phyloP scores from a whole-genome alignment of 64 coral and sea anemone species.

The Cladopsammia gracilis region DNA sequence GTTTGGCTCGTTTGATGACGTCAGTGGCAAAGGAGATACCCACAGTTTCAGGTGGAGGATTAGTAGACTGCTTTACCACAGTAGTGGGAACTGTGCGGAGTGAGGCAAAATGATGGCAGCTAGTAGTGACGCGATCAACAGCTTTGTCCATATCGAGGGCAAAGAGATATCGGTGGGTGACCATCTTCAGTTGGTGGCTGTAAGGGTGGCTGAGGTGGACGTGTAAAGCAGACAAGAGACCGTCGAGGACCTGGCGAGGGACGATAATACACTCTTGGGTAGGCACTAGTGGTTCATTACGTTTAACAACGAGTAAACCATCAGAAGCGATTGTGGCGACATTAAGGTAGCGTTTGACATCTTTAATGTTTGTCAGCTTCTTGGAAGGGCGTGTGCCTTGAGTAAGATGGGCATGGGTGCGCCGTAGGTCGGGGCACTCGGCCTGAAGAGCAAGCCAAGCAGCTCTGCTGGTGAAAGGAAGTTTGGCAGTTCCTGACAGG shows the following conservation, averaged over 20 bases:
- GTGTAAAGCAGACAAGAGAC: too few species aligned
- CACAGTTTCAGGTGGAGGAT: too few species aligned
- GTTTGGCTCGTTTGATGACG: too few species aligned
- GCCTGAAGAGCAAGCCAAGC: constrained; percentile 25
- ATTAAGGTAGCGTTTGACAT: constrained; percentile 7
- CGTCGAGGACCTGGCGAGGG: too few species aligned
- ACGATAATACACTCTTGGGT: not conserved
- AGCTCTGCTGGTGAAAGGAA: constrained; percentile 19
- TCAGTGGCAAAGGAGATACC: too few species aligned
- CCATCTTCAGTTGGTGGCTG: too few species aligned
- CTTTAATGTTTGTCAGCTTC: constrained; percentile 41
- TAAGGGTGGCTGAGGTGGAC: too few species aligned
- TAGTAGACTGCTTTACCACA: too few species aligned
- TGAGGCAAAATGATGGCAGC: too few species aligned
- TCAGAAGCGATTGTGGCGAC: constrained; percentile 28
- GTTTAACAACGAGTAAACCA: constrained; percentile 27
- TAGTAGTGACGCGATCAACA: too few species aligned
- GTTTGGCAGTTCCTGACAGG: not conserved
- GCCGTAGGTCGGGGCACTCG: constrained; percentile 17
- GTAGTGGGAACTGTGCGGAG: too few species aligned
- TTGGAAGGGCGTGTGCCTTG: not conserved
- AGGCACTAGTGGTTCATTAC: not conserved
- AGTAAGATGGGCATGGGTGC: constrained; percentile 36
- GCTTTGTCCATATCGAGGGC: not conserved
- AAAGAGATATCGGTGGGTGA: too few species aligned